These are phyloP conservation scores for Sminthurides aquaticus DNA, from an alignment of 2,888 invertebrate genomes.

Conservation along the genomic window DNA sequence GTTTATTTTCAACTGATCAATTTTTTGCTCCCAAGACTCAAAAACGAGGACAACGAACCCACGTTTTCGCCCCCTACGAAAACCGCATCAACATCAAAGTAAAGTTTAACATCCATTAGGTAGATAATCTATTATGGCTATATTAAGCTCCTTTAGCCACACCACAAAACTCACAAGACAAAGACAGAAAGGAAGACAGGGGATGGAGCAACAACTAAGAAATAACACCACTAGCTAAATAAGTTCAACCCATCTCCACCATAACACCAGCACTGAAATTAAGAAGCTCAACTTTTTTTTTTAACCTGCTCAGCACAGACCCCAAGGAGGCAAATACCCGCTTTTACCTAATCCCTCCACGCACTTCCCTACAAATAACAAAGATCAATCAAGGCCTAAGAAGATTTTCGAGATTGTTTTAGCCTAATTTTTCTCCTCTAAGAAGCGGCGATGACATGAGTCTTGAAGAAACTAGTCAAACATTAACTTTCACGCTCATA, in stretches of 20 bases:
- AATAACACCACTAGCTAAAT: too few relatives aligned
- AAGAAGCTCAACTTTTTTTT: neutral
- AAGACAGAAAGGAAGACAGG: too few relatives aligned
- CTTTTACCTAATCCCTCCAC: neutral
- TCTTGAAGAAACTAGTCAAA: neutral
- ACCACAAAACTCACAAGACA: too few relatives aligned
- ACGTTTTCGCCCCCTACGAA: neutral
- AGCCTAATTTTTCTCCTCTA: neutral
- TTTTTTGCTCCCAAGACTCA: conserved; percentile 19
- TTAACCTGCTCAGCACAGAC: neutral
- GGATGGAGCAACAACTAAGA: too few relatives aligned
- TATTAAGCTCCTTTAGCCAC: neutral
- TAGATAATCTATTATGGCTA: neutral
- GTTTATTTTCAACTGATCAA: conserved; percentile 22
- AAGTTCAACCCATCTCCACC: too few relatives aligned
- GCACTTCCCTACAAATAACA: neutral
- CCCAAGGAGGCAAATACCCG: neutral
- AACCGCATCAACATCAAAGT: conserved; percentile 7
- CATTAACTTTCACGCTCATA: neutral
- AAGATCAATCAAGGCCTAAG: neutral
- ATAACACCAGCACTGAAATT: neutral
- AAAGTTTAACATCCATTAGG: conserved; percentile 8
- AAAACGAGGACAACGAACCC: conserved; percentile 20
- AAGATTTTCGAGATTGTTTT: neutral
- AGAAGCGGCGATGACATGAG: neutral